Conservation (phyloP, 2,797 vertebrate species). For the Spinibarbus caldwelli region DNA sequence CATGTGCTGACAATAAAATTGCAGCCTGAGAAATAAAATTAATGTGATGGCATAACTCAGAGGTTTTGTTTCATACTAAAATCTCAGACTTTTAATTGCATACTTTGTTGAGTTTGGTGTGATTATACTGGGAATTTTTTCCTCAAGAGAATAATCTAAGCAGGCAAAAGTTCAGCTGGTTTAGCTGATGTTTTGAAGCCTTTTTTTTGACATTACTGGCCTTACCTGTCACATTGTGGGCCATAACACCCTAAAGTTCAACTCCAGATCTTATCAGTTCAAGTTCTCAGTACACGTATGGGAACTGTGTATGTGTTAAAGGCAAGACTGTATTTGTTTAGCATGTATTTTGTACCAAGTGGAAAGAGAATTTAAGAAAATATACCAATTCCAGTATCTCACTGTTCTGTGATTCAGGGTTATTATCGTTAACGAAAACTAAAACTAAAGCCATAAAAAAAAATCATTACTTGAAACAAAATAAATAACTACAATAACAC, state of each 20-base stretch:
- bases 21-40: background rate
- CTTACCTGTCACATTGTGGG: constrained; percentile 3
- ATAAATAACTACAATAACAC: background rate
- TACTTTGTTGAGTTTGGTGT: background rate
- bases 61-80: background rate
- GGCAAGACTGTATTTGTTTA: constrained; percentile 2
- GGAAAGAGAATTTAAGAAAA: background rate
- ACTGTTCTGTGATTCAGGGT: background rate
- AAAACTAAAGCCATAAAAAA: background rate
- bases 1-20: background rate
- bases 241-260: background rate
- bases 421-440: background rate
- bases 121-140: background rate
- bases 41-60: background rate
- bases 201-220: background rate
- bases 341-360: constrained; percentile 1
- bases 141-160: constrained; percentile 5
- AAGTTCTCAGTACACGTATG: background rate
- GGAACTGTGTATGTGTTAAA: constrained; percentile 4
- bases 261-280: constrained; percentile 24
- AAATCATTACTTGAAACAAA: background rate
- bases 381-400: background rate
- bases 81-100: background rate
- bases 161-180: background rate
- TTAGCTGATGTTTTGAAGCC: background rate